Evolutionary conservation across 2,113 vertebrate genomes (phyloP).

Genomic region (Erinaceus europaeus): DNA sequence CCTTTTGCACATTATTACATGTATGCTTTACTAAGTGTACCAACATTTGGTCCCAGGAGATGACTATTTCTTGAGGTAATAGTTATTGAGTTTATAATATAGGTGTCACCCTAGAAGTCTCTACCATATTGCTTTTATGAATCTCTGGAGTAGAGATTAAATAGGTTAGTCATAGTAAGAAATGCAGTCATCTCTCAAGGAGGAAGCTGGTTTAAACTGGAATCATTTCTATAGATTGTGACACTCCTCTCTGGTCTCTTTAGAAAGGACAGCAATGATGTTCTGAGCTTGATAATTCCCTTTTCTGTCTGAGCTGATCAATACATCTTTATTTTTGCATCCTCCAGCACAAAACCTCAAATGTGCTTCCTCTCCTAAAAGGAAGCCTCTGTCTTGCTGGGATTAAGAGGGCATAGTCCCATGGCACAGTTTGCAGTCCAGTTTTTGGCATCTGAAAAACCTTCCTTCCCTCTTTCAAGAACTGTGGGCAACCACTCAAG

Average conservation of each 20-base stretch:
- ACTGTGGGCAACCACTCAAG: conserved; percentile 69
- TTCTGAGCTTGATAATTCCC: conserved; percentile 4
- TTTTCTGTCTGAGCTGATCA: conserved; percentile 43
- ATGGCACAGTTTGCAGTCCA: conserved; percentile 67
- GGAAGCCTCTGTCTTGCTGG: conserved; percentile 58
- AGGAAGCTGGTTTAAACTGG: not conserved
- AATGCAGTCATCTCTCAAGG: not conserved
- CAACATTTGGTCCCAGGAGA: no score
- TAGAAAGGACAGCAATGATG: not conserved
- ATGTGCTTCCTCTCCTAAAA: conserved; percentile 61
- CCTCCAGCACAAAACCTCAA: conserved; percentile 40
- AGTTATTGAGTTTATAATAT: not conserved
- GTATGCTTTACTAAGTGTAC: no score
- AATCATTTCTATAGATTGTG: not conserved
- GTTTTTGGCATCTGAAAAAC: conserved; percentile 72
- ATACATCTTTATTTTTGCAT: conserved; percentile 44
- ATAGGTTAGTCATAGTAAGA: conserved; percentile 12
- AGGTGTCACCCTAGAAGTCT: not conserved
- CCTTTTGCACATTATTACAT: no score
- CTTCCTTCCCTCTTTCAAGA: conserved; percentile 74
- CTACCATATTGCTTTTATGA: not conserved
- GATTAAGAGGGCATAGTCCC: conserved; percentile 72
- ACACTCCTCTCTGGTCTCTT: not conserved
- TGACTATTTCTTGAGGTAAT: not conserved
- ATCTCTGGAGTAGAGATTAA: not conserved